Conservation (phyloP, 2,797 vertebrate species). For the Margarornis squamiger region DNA sequence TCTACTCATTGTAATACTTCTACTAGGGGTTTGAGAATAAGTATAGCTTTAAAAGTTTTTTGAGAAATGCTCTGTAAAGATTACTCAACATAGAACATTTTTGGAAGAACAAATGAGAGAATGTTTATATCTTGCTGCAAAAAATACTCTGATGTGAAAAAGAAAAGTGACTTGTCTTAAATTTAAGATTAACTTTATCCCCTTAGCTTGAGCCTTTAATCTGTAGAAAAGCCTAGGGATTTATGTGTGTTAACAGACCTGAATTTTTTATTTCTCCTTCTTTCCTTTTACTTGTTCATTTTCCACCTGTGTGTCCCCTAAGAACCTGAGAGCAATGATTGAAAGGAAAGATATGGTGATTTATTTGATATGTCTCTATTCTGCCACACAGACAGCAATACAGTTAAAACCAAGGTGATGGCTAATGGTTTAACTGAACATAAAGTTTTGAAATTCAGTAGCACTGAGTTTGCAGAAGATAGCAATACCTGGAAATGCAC, state of each 20-base stretch:
- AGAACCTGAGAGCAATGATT: constrained; percentile 21
- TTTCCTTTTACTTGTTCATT: constrained; percentile 42
- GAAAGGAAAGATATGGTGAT: constrained; percentile 42
- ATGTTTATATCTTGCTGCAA: constrained; percentile 33
- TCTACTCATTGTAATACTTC: not conserved
- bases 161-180: constrained; percentile 63
- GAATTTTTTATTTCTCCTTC: constrained; percentile 59
- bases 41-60: not conserved
- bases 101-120: not conserved
- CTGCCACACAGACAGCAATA: not conserved
- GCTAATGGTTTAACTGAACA: not conserved
- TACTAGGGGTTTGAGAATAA: not conserved
- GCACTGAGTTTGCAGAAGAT: not conserved
- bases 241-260: constrained; percentile 61
- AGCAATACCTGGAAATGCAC: not conserved
- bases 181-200: constrained; percentile 65
- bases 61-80: not conserved
- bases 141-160: constrained; percentile 23
- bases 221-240: constrained; percentile 65
- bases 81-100: not conserved
- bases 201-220: constrained; percentile 62
- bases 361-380: constrained; percentile 47
- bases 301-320: constrained; percentile 34
- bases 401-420: constrained; percentile 17
- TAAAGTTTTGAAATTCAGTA: constrained; percentile 3